Evolutionary conservation across 2,888 invertebrate species (phyloP).

Genomic region (Gibbula magus): DNA sequence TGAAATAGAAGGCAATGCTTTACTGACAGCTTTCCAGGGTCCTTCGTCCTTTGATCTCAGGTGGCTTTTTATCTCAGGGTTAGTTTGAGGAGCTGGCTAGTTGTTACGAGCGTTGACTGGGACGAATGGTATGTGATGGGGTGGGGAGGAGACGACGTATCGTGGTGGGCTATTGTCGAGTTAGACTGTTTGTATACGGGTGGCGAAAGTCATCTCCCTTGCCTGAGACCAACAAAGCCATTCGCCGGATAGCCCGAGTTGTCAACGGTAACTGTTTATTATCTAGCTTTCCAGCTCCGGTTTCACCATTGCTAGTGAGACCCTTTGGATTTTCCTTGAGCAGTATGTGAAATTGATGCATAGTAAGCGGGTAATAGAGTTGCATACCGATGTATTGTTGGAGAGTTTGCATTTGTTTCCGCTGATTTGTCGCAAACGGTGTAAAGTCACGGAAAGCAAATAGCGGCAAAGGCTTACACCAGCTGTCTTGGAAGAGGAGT

Average conservation of each 20-base stretch:
- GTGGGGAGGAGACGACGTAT: slow-evolving; percentile 1
- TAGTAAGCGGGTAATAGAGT: slow-evolving; percentile 20
- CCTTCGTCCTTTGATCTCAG: neutral
- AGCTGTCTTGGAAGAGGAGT: slow-evolving; percentile 24
- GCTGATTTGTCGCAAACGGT: slow-evolving; percentile 30
- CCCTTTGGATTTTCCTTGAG: neutral
- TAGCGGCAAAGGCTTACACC: slow-evolving; percentile 22
- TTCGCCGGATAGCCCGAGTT: neutral
- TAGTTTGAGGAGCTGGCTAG: neutral
- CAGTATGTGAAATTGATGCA: neutral
- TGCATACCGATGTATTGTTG: slow-evolving; percentile 30
- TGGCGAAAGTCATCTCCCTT: slow-evolving; percentile 11
- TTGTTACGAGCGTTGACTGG: slow-evolving; percentile 15
- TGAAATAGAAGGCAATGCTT: neutral
- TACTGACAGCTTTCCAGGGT: neutral
- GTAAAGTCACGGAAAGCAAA: slow-evolving; percentile 32
- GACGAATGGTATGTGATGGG: slow-evolving; percentile 16
- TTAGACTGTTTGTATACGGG: slow-evolving; percentile 14
- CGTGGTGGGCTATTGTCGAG: slow-evolving; percentile 2
- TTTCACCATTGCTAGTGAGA: neutral
- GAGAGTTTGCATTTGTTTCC: slow-evolving; percentile 27
- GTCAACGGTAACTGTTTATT: slow-evolving; percentile 19
- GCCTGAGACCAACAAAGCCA: neutral
- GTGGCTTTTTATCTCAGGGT: slow-evolving; percentile 17
- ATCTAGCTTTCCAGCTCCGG: neutral